Evolutionary conservation across 2,797 vertebrate species (phyloP).

Genomic region (Avahi laniger): DNA sequence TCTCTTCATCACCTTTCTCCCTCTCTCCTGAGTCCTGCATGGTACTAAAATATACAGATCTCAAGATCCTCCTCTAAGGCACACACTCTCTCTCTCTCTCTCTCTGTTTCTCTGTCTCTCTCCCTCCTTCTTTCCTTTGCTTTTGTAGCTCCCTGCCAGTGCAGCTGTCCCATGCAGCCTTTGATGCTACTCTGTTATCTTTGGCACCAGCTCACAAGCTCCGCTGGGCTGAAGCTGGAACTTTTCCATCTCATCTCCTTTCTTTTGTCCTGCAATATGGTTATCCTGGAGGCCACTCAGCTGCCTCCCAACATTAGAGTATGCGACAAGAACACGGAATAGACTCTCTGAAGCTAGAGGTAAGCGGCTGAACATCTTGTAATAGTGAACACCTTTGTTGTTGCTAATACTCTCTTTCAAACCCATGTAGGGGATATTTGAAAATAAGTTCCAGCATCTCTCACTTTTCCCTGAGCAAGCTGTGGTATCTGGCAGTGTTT

Average conservation of each 20-base stretch:
- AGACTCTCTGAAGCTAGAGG: background rate
- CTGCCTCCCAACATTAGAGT: conserved; percentile 8
- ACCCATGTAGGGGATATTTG: background rate
- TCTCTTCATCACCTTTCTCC: background rate
- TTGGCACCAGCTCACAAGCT: conserved; percentile 50
- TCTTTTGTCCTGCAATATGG: conserved; percentile 51
- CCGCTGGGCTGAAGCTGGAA: conserved; percentile 48
- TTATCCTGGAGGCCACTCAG: conserved; percentile 39
- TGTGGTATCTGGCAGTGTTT: conserved; percentile 7
- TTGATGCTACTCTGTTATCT: conserved; percentile 63
- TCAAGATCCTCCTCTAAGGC: background rate
- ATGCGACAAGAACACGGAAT: background rate
- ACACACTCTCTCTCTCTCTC: too few relatives aligned
- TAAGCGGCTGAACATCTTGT: background rate
- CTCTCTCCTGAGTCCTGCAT: background rate
- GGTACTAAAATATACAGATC: background rate
- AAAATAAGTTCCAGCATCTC: conserved; percentile 36
- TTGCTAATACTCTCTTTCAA: background rate
- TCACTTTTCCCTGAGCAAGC: background rate
- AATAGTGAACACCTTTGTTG: background rate
- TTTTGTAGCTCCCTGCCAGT: conserved; percentile 24
- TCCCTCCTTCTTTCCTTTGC: background rate
- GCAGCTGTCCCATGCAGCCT: conserved; percentile 38
- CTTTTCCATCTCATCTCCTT: conserved; percentile 37
- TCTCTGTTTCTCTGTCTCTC: background rate